Percentiles rank a stretch among this genome's conserved stretches.
These are phyloP conservation scores for Listronotus oregonensis DNA, from an alignment of 1,140 invertebrate genomes.

Conservation along the genomic window DNA sequence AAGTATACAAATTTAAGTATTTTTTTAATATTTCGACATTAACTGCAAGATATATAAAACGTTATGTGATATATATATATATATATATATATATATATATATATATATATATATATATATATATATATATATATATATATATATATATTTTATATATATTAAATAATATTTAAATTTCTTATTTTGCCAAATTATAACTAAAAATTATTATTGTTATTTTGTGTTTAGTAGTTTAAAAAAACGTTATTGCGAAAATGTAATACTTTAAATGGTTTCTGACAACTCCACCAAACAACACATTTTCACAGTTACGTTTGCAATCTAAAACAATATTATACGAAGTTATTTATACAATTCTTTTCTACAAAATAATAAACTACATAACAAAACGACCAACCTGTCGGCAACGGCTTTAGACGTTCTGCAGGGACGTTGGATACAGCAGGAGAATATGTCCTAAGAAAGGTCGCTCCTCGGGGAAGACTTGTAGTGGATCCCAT, in stretches of 20 bases:
- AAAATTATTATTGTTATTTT: too few relatives aligned
- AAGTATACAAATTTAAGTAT: too few relatives aligned
- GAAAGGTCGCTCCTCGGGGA: constrained; percentile 62
- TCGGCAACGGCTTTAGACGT: constrained; percentile 59
- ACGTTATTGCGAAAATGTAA: too few relatives aligned
- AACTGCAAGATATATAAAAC: too few relatives aligned
- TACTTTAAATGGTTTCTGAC: constrained; percentile 7
- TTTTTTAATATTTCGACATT: too few relatives aligned
- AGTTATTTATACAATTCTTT: neutral
- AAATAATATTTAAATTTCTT: too few relatives aligned
- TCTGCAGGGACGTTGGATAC: constrained; percentile 62
- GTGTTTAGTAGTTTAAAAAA: too few relatives aligned
- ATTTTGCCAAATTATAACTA: too few relatives aligned
- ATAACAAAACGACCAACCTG: constrained; percentile 52
- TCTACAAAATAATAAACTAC: neutral
- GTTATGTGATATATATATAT: too few relatives aligned
- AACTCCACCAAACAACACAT: neutral
- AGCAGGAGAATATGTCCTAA: constrained; percentile 72
- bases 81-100: constrained; percentile 1
- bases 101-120: neutral
- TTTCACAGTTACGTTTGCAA: neutral
- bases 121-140: neutral
- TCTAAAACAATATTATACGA: neutral
- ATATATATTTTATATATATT: neutral
- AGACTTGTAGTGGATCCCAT: constrained; percentile 60